Evolutionary conservation across 23 tunicate genomes (phyloP).

Genomic region (Trididemnum miniatum): DNA sequence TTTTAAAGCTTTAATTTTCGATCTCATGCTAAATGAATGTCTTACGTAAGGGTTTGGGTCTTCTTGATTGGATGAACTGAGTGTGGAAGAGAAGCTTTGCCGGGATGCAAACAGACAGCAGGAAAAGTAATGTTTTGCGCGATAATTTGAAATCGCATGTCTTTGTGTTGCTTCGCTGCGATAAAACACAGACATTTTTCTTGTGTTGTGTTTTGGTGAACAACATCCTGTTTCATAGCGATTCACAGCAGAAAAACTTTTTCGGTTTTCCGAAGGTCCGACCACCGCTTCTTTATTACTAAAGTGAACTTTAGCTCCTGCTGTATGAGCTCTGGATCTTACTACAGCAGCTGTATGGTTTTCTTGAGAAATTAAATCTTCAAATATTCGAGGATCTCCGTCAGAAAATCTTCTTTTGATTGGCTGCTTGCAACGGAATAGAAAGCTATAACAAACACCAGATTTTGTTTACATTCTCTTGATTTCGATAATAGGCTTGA

Average conservation of each 20-base stretch:
- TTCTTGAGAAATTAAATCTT: neutral
- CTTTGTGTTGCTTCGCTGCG: neutral
- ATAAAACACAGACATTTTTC: neutral
- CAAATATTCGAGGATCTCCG: neutral
- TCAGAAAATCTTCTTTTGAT: conserved; percentile 21
- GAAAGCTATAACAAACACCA: no score
- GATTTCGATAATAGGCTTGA: no score
- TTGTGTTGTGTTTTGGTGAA: neutral
- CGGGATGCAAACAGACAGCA: neutral
- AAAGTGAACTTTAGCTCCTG: conserved; percentile 19
- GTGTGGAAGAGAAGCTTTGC: neutral
- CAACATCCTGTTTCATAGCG: neutral
- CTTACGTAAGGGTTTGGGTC: conserved; percentile 24
- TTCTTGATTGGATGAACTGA: neutral
- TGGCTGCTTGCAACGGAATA: no score
- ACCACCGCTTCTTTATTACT: neutral
- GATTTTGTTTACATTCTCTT: no score
- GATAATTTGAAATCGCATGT: neutral
- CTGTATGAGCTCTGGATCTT: conserved; percentile 1
- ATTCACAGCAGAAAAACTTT: neutral
- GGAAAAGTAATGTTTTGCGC: neutral
- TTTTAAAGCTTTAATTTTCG: conserved; percentile 49
- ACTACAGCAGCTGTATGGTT: neutral
- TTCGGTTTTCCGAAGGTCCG: neutral
- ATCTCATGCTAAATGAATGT: conserved; percentile 45